Evolutionary conservation across 2,797 vertebrate genomes (phyloP).

Genomic region (Pseudomugil tenellus): DNA sequence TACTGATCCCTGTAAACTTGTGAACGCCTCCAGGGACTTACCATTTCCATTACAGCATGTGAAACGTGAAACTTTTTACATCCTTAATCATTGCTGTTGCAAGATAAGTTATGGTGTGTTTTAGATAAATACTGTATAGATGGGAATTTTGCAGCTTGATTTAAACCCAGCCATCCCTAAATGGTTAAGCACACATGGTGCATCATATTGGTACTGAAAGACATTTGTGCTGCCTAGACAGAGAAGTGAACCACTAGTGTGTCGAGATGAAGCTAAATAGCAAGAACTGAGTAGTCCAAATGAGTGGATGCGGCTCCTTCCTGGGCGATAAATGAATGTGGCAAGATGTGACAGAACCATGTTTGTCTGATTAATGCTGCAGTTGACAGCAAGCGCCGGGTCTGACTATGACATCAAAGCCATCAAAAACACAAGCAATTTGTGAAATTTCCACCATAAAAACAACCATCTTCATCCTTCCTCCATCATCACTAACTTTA

Average conservation of each 20-base stretch:
- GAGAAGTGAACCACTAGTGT: conserved; percentile 28
- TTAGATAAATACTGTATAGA: conserved; percentile 2
- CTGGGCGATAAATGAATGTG: conserved; percentile 44
- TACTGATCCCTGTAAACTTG: conserved; percentile 11
- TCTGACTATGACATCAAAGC: conserved; percentile 72
- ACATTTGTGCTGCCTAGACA: conserved; percentile 26
- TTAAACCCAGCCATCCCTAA: conserved; percentile 4
- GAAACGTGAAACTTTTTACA: conserved; percentile 3
- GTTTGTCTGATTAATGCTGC: conserved; percentile 59
- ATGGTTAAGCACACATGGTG: conserved; percentile 21
- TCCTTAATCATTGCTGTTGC: neutral
- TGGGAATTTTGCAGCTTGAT: neutral
- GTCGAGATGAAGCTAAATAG: conserved; percentile 46
- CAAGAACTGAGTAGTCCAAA: conserved; percentile 56
- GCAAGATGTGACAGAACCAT: conserved; percentile 47
- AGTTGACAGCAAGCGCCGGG: conserved; percentile 54
- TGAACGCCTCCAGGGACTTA: conserved; percentile 28
- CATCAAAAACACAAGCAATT: conserved; percentile 53
- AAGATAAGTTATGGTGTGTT: neutral
- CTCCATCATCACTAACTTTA: conserved; percentile 58
- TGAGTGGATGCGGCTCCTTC: conserved; percentile 46
- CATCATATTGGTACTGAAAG: conserved; percentile 34
- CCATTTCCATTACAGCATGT: conserved; percentile 22
- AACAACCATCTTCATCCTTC: conserved; percentile 50
- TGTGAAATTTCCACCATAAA: conserved; percentile 58